Evolutionary conservation across 2,113 vertebrate genomes (phyloP).

Genomic region (Sinosuthora webbiana): DNA sequence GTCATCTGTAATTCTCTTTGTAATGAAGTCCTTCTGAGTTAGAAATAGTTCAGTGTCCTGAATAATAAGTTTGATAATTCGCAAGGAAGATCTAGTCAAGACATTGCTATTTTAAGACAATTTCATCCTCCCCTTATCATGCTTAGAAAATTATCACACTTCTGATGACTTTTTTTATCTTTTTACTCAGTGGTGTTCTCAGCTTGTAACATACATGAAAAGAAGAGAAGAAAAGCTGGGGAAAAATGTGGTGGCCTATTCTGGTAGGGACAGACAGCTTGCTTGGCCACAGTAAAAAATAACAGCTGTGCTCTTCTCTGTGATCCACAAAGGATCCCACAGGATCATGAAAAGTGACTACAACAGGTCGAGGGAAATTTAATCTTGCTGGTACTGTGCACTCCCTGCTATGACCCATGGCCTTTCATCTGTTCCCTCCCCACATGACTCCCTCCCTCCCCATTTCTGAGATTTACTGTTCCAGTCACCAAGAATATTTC

Average conservation of each 20-base stretch:
- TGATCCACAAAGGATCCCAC: neutral
- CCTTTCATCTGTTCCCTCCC: neutral
- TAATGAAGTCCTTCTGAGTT: neutral
- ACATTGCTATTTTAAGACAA: neutral
- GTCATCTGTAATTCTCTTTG: neutral
- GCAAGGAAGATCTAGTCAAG: neutral
- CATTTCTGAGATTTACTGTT: neutral
- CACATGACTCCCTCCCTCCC: neutral
- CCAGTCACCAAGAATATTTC: neutral
- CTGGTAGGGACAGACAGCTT: neutral
- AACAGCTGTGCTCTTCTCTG: neutral
- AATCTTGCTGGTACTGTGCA: neutral
- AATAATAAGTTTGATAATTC: neutral
- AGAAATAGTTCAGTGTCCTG: neutral
- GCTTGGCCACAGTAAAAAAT: neutral
- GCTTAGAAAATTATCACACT: neutral
- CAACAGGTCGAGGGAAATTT: neutral
- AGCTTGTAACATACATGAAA: neutral
- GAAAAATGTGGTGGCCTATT: neutral
- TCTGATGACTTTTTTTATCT: neutral
- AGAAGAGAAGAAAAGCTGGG: neutral
- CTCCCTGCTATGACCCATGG: neutral
- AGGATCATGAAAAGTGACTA: neutral
- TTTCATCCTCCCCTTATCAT: neutral
- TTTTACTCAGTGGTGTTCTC: neutral